Conservation (phyloP, 2,888 invertebrate genomes). For the Griposia aprilina region DNA sequence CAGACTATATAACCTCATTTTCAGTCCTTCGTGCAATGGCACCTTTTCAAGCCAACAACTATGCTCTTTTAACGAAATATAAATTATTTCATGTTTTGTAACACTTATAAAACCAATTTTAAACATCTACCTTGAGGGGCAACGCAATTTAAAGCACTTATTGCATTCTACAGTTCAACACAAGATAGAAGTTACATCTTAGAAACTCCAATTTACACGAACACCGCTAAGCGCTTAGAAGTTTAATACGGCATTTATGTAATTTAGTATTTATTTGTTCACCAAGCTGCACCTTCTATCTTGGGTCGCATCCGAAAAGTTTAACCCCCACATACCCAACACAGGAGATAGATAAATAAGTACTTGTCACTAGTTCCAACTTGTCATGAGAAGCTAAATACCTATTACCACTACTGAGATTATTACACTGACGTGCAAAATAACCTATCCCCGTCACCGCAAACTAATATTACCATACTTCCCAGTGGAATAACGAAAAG, state of each 20-base stretch:
- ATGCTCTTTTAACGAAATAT: constrained; percentile 52
- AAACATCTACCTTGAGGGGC: constrained; percentile 32
- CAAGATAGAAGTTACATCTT: constrained; percentile 35
- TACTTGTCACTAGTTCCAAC: constrained; percentile 65
- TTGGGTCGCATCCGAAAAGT: constrained; percentile 1
- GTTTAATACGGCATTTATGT: neutral
- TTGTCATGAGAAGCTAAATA: constrained; percentile 70
- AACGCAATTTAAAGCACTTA: constrained; percentile 51
- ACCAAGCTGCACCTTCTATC: constrained; percentile 21
- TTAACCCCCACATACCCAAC: constrained; percentile 19
- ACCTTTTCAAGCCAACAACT: constrained; percentile 60
- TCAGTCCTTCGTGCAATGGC: constrained; percentile 67
- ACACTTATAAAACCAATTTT: constrained; percentile 46
- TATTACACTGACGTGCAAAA: constrained; percentile 46
- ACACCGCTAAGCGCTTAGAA: neutral
- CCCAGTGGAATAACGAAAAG: neutral
- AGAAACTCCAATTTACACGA: neutral
- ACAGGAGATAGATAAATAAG: constrained; percentile 63
- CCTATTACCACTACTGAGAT: constrained; percentile 37
- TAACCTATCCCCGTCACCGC: neutral
- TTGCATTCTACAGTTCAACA: constrained; percentile 41
- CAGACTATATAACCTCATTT: constrained; percentile 58
- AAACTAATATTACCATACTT: neutral
- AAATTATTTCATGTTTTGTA: constrained; percentile 50
- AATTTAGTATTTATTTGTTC: neutral